Percentiles rank a stretch among this genome's conserved stretches.
Evolutionary conservation across 1,140 invertebrate genomes (phyloP).

Genomic region (Streblospio benedicti): DNA sequence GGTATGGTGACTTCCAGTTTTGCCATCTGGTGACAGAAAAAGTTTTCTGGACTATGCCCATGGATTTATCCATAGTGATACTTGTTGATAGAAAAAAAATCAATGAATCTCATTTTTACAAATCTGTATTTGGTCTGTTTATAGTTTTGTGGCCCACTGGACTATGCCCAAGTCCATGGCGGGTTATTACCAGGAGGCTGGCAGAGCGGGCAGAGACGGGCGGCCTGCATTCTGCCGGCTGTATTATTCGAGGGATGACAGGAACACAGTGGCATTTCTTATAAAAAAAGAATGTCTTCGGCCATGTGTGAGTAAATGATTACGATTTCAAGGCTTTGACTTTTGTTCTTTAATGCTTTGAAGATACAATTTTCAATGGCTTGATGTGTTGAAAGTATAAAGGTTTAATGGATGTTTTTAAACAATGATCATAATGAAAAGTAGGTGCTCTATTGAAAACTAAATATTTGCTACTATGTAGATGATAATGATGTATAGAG

Average conservation of each 20-base stretch:
- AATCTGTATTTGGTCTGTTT: not conserved
- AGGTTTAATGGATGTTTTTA: not conserved
- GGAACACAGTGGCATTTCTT: conserved; percentile 70
- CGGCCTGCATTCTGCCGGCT: conserved; percentile 53
- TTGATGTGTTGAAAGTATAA: conserved; percentile 39
- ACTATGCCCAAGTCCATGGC: conserved; percentile 93
- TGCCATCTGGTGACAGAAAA: too few relatives aligned
- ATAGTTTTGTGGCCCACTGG: conserved; percentile 64
- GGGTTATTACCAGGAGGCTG: conserved; percentile 96
- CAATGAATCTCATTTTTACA: too few relatives aligned
- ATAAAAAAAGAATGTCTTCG: conserved; percentile 59
- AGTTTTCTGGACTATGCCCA: too few relatives aligned
- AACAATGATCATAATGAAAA: not conserved
- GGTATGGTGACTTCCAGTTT: too few relatives aligned
- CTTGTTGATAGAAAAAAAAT: too few relatives aligned
- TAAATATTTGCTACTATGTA: not conserved
- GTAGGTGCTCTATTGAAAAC: not conserved
- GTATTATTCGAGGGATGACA: conserved; percentile 68
- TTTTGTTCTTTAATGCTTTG: not conserved
- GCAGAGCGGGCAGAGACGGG: conserved; percentile 87
- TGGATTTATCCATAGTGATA: too few relatives aligned
- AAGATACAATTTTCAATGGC: conserved; percentile 20
- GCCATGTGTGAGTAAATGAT: conserved; percentile 39
- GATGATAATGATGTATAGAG: too few relatives aligned
- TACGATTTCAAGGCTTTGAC: conserved; percentile 28